Conservation (phyloP, 2,113 vertebrate genomes). For the Petrocephalus zakoni region DNA sequence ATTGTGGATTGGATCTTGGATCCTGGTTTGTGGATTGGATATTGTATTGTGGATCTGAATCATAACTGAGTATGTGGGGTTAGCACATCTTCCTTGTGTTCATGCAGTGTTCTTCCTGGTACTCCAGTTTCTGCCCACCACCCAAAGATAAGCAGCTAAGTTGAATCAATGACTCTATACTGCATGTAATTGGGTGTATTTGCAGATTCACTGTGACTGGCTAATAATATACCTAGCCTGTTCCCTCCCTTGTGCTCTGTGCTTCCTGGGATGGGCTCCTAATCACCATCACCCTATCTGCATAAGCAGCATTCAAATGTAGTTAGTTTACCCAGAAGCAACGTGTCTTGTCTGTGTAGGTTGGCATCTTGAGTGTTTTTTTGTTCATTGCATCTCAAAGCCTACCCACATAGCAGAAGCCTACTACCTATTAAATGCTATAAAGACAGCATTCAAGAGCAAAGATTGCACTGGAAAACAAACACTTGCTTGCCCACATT, state of each 20-base stretch:
- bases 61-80: not conserved
- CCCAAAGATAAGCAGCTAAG: not conserved
- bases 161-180: not conserved
- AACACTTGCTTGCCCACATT: not conserved
- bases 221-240: not conserved
- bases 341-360: not conserved
- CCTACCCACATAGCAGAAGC: not conserved
- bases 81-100: not conserved
- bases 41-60: not conserved
- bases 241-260: not conserved
- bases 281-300: not conserved
- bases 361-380: not conserved
- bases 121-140: not conserved
- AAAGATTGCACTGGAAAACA: not conserved
- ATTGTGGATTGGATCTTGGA: not conserved
- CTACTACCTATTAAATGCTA: slow-evolving; percentile 45
- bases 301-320: not conserved
- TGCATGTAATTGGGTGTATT: not conserved
- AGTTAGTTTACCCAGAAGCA: not conserved
- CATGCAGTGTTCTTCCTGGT: not conserved
- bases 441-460: slow-evolving; percentile 45
- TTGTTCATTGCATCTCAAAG: not conserved
- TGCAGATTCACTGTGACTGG: not conserved
- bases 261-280: not conserved
- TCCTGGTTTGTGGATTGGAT: not conserved